phyloP scores from a whole-genome alignment of 2,888 invertebrate genomes.

The Patella caerulea region DNA sequence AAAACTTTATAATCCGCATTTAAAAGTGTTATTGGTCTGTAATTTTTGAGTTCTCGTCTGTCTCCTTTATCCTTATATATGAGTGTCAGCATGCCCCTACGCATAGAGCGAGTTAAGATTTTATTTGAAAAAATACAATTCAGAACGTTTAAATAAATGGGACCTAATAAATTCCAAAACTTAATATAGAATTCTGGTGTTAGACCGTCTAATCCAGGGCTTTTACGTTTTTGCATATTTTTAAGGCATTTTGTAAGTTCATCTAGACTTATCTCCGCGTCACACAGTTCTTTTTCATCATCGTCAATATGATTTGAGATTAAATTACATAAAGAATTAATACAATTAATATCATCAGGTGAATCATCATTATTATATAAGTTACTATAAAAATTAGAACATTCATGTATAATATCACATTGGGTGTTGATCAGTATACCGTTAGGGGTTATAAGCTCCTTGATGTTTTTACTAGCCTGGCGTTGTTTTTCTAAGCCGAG shows the following conservation, averaged over 20 bases:
- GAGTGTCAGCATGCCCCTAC: slow-evolving; percentile 28
- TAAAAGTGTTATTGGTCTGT: slow-evolving; percentile 43
- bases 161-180: slow-evolving; percentile 5
- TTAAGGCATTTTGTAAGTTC: slow-evolving; percentile 22
- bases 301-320: background rate
- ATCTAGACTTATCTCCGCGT: slow-evolving; percentile 9
- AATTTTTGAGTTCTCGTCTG: slow-evolving; percentile 36
- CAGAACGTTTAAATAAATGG: slow-evolving; percentile 23
- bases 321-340: background rate
- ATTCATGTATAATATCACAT: background rate
- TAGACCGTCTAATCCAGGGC: slow-evolving; percentile 15
- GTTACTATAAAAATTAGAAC: background rate
- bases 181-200: slow-evolving; percentile 12
- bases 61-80: slow-evolving; percentile 41
- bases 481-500: background rate
- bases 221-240: slow-evolving; percentile 31
- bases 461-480: background rate
- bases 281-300: background rate
- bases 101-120: slow-evolving; percentile 26
- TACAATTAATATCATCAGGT: slow-evolving; percentile 1
- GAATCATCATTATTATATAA: background rate
- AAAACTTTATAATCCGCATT: slow-evolving; percentile 45
- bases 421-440: background rate
- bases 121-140: slow-evolving; percentile 28
- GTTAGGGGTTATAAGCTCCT: background rate